These are phyloP conservation scores for Myripristis jacobus DNA, from an alignment of 2,797 vertebrate species.

Conservation along the genomic window DNA sequence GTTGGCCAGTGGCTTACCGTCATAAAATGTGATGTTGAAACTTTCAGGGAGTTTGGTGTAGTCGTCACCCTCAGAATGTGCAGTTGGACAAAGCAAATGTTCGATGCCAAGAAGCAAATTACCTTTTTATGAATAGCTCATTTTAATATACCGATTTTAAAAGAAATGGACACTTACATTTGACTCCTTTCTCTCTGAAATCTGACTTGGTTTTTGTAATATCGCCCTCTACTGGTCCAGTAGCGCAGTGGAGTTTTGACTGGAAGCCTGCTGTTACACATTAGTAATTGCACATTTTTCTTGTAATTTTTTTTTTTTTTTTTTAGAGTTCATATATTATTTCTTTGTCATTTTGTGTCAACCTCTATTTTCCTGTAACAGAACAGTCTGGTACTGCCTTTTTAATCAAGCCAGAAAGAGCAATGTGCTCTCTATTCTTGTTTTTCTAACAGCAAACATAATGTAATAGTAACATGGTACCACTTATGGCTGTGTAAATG, in stretches of 20 bases:
- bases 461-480: conserved; percentile 4
- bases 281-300: background rate
- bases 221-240: conserved; percentile 33
- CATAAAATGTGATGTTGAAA: too few relatives aligned
- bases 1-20: background rate
- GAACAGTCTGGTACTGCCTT: background rate
- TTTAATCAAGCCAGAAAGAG: conserved; percentile 7
- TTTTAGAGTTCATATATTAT: background rate
- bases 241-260: conserved; percentile 2
- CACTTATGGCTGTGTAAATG: background rate
- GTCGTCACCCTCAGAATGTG: background rate
- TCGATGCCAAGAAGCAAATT: background rate
- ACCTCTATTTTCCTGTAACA: conserved; percentile 6
- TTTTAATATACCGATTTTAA: background rate
- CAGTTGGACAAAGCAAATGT: conserved; percentile 7
- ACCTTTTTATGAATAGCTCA: background rate
- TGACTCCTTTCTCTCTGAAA: background rate
- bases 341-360: background rate
- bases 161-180: too few relatives aligned
- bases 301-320: background rate
- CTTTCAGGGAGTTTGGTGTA: too few relatives aligned
- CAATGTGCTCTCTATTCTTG: background rate
- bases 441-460: background rate
- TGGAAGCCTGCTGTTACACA: background rate
- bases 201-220: background rate